These are phyloP conservation scores for Drosophila tripunctata DNA, from an alignment of 2,888 invertebrate genomes.

Conservation along the genomic window DNA sequence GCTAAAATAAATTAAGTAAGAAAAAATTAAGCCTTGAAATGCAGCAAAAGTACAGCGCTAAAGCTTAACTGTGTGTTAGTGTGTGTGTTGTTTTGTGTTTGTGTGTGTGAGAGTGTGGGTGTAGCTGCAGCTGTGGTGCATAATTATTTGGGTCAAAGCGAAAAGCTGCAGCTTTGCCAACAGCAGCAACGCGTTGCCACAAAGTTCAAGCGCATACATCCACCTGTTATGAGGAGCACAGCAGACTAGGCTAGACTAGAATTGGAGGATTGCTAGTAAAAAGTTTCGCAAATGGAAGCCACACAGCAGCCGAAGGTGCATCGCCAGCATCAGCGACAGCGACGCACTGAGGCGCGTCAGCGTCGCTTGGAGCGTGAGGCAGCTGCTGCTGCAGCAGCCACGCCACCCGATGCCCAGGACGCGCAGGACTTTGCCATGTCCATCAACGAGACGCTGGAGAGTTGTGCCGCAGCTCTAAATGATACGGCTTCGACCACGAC, in stretches of 20 bases:
- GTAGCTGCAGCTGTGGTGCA: slow-evolving; percentile 46
- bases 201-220: slow-evolving; percentile 56
- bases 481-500: slow-evolving; percentile 39
- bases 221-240: slow-evolving; percentile 74
- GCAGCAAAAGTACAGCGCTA: slow-evolving; percentile 36
- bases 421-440: slow-evolving; percentile 48
- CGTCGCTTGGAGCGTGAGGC: slow-evolving; percentile 79
- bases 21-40: slow-evolving; percentile 34
- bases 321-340: slow-evolving; percentile 83
- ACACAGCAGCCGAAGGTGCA: slow-evolving; percentile 83
- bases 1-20: slow-evolving; percentile 3
- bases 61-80: slow-evolving; percentile 24
- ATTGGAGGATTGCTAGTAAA: slow-evolving; percentile 20
- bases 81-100: slow-evolving; percentile 13
- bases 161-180: slow-evolving; percentile 65
- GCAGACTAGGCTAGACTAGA: slow-evolving; percentile 30
- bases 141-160: slow-evolving; percentile 72
- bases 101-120: slow-evolving; percentile 22
- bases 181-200: slow-evolving; percentile 16
- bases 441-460: slow-evolving; percentile 40
- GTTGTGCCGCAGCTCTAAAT: slow-evolving; percentile 58
- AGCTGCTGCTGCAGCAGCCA: slow-evolving; percentile 62
- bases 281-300: slow-evolving; percentile 79
- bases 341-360: slow-evolving; percentile 81
- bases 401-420: slow-evolving; percentile 42